Percentiles rank a stretch among this genome's conserved stretches.
Evolutionary conservation across 2,888 invertebrate genomes (phyloP).

Genomic region (Oscheius myriophilus): DNA sequence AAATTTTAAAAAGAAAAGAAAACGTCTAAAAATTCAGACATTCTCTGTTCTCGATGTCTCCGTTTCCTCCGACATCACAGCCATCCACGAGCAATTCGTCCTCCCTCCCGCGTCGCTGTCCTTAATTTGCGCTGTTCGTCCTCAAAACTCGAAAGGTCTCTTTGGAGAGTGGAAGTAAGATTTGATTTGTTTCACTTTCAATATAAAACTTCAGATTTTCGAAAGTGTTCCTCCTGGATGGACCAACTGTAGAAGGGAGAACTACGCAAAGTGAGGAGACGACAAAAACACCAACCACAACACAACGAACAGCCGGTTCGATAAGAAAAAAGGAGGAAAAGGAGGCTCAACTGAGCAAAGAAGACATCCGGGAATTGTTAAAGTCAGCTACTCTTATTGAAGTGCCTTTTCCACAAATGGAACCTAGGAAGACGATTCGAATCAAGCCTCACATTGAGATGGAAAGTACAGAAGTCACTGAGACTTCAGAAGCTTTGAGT

Average conservation of each 20-base stretch:
- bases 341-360: too few species aligned
- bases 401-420: too few species aligned
- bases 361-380: too few species aligned
- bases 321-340: too few species aligned
- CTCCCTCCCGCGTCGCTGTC: conserved; percentile 5
- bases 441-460: not conserved
- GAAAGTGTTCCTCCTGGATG: conserved; percentile 2
- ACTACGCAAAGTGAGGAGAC: not conserved
- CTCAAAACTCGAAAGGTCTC: conserved; percentile 8
- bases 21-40: too few species aligned
- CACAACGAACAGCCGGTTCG: too few species aligned
- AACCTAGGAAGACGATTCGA: too few species aligned
- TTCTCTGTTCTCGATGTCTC: conserved; percentile 14
- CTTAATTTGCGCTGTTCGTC: conserved; percentile 19
- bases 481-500: not conserved
- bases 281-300: too few species aligned
- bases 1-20: too few species aligned
- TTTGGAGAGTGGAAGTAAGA: conserved; percentile 16
- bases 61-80: conserved; percentile 16
- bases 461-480: not conserved
- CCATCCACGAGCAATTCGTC: conserved; percentile 22
- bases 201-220: conserved; percentile 11
- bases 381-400: too few species aligned
- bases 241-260: not conserved
- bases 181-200: not conserved